Base-by-base conservation (phyloP, 2,797 vertebrate genomes). In the Sebastes paucispinis region DNA sequence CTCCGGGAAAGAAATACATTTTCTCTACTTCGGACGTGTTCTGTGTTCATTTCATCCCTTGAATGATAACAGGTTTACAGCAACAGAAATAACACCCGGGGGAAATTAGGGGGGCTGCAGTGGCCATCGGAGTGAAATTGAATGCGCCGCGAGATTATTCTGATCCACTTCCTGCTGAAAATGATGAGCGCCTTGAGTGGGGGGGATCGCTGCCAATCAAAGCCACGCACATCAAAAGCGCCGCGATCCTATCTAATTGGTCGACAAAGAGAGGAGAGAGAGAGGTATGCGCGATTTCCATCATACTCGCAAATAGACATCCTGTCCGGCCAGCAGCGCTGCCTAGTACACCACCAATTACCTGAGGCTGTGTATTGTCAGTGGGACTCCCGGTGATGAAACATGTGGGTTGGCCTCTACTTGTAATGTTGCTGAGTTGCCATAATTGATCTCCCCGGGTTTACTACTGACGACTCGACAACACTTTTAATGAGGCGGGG, bases 41-140 rank as follows among this genome's bases (percentile, higher is more conserved):
- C 81, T 27, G 81, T 62, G 70, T 82, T 87, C 75, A 74, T 90
- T 78, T 89, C 82, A 89, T 86, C 89, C 77, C 50, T 73, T 84
- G 85, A 91, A 93, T 92, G 75, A 89, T 90, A 94, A 93, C 90
- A 83, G 87, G 80, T 94, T 91, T 91, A 89, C 83, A 88, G 91
- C 91, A 79, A 81, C 80, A 86, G 84, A 89, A 92, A 89, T 85
- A 90, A 89, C 87, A 80, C 94, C 79, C 90, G 0, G 65, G 93
- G 93, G 93, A 94, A 95, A 94, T 94, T 89, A 93, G 83, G 69
- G 36, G 68, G 72, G 67, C 39, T 72, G 83, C 62, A 4, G 59
- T 75, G 86, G 91, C 91, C 81, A 91, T 92, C 78, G 52, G 81
- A 82, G 83, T 82, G 84, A 89, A 91, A 90, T 75, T 81, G 80